Evolutionary conservation across 2,888 invertebrate genomes (phyloP), one percentile per base, ranked within the genome.

Genomic region (Drosophila aldrichi): DNA sequence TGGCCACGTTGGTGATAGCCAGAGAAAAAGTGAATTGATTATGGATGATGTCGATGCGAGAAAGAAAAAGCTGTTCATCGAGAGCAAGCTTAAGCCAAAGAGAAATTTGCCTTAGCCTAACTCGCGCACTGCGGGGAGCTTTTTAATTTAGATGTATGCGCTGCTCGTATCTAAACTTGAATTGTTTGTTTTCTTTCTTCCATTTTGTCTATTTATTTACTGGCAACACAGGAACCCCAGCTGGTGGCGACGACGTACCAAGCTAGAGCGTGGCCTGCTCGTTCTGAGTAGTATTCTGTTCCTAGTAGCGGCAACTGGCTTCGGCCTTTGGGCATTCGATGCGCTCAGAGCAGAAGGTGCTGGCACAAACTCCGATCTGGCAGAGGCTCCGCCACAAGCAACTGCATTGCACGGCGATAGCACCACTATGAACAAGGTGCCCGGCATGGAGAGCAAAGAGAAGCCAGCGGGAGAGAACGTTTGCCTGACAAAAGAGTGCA

Each of bases 191-290:
- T 54, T 16, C n/a, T 10, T 41, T 54, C n/a, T 16, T 32, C 1
- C 6, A 7, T 20, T 25, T n/a, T 6, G 18, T 6, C 1, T 36
- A 3, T 34, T 12, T 51, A 32, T 70, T 25, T 14, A 10, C 12
- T 29, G 18, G 3, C 59, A 16, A 62, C 59, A 36, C 66, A 96
- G 96, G 94, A 96, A 96, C 92, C 96, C 96, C 84, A 96, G 96
- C 93, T 96, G 96, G 96, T 96, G 96, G 96, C 95, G 95, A 81
- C 94, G 96, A 73, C 94, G 96, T 79, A 96, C 96, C 44, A 94
- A 95, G 76, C 93, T 96, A 94, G 96, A 96, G 92, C 94, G 96
- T 81, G 94, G 95, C 49, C 93, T 96, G 80, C 95, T 96, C 68
- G 91, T 95, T 61, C 91, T 95, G 14, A 94, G 95, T 67, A 92